phyloP scores from a whole-genome alignment of 2,797 vertebrate genomes.

The Betta splendens region DNA sequence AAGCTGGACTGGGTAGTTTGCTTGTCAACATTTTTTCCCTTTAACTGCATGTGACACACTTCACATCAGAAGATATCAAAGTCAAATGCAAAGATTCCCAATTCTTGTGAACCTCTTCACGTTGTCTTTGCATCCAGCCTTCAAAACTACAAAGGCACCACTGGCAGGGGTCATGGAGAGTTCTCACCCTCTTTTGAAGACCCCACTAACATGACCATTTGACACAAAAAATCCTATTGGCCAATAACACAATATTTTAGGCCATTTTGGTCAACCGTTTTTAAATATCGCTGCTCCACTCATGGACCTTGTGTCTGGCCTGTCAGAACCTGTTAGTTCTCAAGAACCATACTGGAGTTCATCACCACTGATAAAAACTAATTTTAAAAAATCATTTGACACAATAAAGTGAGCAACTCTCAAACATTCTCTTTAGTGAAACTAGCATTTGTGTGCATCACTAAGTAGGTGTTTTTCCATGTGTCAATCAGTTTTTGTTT shows the following conservation, averaged over 20 bases:
- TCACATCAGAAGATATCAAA: constrained; percentile 51
- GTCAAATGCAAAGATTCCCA: constrained; percentile 56
- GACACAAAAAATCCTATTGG: constrained; percentile 4
- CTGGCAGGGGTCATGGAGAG: constrained; percentile 42
- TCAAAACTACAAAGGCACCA: constrained; percentile 51
- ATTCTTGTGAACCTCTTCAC: constrained; percentile 42
- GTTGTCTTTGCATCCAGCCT: constrained; percentile 36
- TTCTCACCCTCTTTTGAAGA: too few relatives aligned
- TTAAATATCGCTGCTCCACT: too few relatives aligned
- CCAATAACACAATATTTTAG: too few relatives aligned
- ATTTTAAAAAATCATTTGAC: too few relatives aligned
- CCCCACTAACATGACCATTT: constrained; percentile 13
- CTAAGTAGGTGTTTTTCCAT: background rate
- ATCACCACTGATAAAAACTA: too few relatives aligned
- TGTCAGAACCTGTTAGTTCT: too few relatives aligned
- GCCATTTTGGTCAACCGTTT: constrained; percentile 9
- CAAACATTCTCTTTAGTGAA: too few relatives aligned
- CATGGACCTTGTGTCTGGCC: too few relatives aligned
- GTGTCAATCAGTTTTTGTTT: background rate
- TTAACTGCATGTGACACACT: constrained; percentile 42
- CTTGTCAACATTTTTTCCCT: constrained; percentile 23
- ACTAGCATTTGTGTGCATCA: background rate
- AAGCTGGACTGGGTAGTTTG: background rate
- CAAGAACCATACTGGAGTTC: too few relatives aligned
- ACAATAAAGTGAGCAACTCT: too few relatives aligned